A percentile compares a stretch with the other conserved stretches of the same genome.
phyloP scores from a whole-genome alignment of 2,888 invertebrate genomes.

The Drosophila kanekoi region DNA sequence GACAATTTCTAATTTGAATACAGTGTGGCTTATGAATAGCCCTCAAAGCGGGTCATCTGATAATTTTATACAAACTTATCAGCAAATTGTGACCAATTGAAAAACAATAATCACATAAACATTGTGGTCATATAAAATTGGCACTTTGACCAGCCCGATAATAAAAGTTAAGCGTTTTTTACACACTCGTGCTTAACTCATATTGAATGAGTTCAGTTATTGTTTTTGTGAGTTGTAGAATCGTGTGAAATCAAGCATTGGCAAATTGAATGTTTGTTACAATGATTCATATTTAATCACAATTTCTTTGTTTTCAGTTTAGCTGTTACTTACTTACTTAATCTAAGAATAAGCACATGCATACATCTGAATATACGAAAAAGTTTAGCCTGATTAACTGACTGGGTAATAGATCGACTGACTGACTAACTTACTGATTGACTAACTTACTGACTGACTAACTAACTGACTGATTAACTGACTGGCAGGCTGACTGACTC shows the following conservation, averaged over 20 bases:
- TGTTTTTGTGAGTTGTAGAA: background rate
- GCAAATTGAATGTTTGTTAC: background rate
- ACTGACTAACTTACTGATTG: too few relatives aligned
- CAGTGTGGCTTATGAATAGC: conserved; percentile 26
- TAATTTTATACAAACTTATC: conserved; percentile 24
- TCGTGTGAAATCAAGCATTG: background rate
- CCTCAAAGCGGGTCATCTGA: conserved; percentile 16
- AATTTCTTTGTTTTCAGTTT: conserved; percentile 2
- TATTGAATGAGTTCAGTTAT: conserved; percentile 5
- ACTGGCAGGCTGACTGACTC: too few relatives aligned
- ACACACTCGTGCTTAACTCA: background rate
- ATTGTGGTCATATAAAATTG: conserved; percentile 18
- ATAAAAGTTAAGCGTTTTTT: conserved; percentile 1
- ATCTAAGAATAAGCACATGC: background rate
- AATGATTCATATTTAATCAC: conserved; percentile 26
- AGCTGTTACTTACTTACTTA: background rate
- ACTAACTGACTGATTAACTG: too few relatives aligned
- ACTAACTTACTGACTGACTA: too few relatives aligned
- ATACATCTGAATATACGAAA: too few relatives aligned
- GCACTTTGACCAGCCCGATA: conserved; percentile 54
- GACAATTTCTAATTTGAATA: conserved; percentile 51
- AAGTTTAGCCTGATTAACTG: too few relatives aligned
- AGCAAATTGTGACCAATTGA: conserved; percentile 26
- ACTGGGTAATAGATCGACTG: too few relatives aligned
- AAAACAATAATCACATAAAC: conserved; percentile 36